Base-by-base conservation (phyloP, 2,888 invertebrate species). In the Argynnis bischoffii region DNA sequence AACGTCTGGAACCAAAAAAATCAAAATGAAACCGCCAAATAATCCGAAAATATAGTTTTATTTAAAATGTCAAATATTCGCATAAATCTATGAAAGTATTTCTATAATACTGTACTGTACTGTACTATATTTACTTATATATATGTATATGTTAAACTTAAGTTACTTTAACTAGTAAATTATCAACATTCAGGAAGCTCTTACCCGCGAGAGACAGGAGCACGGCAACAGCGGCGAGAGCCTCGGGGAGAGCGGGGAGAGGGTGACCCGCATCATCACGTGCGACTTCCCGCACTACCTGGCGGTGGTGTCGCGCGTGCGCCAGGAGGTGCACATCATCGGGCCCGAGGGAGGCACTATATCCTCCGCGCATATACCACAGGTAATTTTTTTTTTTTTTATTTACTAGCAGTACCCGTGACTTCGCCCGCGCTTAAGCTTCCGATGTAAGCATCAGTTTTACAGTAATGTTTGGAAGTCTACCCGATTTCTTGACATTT, bases 261-360 rank as follows among this genome's bases (percentile, higher is more conserved):
- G 99, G 47, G 98, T 99, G 80, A 97, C 98, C 2, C 95, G 99
- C 69, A 98, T 99, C 79, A 93, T 99, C 72, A 99, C 99, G 3
- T 97, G 97, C 76, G 99, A 99, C 90, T 99, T 99, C 90, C 99
- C 99, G 0, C 98, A 99, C 93, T 99, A 99, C 90, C 97, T 99
- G 83, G 99, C 99, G 15, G 97, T 99, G 60, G 97, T 99, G 67
- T 98, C 98, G 6, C 95, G 99, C 66, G 95, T 99, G 71, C 95
- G 98, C 3, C 99, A 99, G 89, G 99, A 99, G 89, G 98, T 99
- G 67, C 98, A 99, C 89, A 96, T 97, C 71, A 98, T 99, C 75
- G 99, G 99, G 2, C 97, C 98, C 0, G 99, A 99, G 82, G 99
- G 99, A 64, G 99, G 99, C 64, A 98, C 99, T 78, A 96, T 99